Evolutionary conservation across 2,797 vertebrate species (phyloP).

Genomic region (Acestrorhynchus altus): DNA sequence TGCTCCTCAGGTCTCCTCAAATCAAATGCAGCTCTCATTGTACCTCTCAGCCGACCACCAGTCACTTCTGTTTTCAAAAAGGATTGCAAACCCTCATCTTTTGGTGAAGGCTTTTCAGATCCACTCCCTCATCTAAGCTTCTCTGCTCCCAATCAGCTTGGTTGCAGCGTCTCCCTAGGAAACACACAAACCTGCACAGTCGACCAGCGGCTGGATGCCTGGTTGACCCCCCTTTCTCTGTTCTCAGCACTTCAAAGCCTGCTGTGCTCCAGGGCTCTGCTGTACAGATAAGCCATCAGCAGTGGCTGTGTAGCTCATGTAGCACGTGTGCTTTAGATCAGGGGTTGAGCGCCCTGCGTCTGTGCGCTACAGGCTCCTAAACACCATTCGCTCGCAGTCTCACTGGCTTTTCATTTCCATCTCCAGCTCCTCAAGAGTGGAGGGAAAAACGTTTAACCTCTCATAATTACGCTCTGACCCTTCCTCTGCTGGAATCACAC

Average conservation of each 20-base stretch:
- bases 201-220: constrained; percentile 21
- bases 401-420: constrained; percentile 67
- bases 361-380: constrained; percentile 49
- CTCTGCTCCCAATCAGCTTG: constrained; percentile 18
- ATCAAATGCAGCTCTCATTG: neutral
- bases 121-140: constrained; percentile 26
- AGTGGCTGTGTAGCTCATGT: constrained; percentile 50
- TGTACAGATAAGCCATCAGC: constrained; percentile 55
- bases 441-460: constrained; percentile 75
- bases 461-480: constrained; percentile 76
- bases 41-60: neutral
- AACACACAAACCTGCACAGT: constrained; percentile 39
- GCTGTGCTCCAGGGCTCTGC: constrained; percentile 43
- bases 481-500: constrained; percentile 63
- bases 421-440: constrained; percentile 60
- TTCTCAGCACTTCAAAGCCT: constrained; percentile 52
- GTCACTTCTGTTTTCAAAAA: constrained; percentile 10
- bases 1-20: constrained; percentile 4
- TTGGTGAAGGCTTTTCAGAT: constrained; percentile 12
- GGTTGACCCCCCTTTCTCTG: neutral
- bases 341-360: constrained; percentile 50
- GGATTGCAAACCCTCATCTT: neutral
- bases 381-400: constrained; percentile 57
- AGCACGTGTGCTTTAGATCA: constrained; percentile 61
- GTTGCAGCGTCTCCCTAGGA: constrained; percentile 17